Conservation (phyloP, 2,113 vertebrate species). For the Speoplatyrhinus poulsoni region DNA sequence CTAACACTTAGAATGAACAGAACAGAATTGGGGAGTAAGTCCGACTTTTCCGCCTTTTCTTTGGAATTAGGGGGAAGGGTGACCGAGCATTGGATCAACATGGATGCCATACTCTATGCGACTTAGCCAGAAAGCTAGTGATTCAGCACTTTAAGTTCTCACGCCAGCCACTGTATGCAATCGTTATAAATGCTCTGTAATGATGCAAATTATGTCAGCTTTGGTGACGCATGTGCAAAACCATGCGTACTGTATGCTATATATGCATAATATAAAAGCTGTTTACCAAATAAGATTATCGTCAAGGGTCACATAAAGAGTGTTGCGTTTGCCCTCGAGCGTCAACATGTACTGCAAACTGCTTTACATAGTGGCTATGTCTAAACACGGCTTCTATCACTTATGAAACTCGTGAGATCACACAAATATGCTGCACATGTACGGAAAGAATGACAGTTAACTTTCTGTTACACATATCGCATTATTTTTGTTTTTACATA, state of each 20-base stretch:
- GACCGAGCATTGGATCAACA: slow-evolving; percentile 17
- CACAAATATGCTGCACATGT: too few species aligned
- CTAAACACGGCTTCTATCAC: too few species aligned
- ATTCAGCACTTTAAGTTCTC: slow-evolving; percentile 16
- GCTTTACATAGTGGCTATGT: background rate
- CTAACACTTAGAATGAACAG: slow-evolving; percentile 44
- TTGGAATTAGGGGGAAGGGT: slow-evolving; percentile 49
- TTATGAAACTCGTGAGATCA: too few species aligned
- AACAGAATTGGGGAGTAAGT: slow-evolving; percentile 67
- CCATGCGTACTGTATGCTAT: background rate
- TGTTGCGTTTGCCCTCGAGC: slow-evolving; percentile 24
- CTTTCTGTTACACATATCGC: too few species aligned
- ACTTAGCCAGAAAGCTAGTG: slow-evolving; percentile 15
- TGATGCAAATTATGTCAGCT: slow-evolving; percentile 43
- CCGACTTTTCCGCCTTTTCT: slow-evolving; percentile 65
- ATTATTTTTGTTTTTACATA: slow-evolving; percentile 9
- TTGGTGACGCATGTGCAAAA: slow-evolving; percentile 31
- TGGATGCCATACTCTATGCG: slow-evolving; percentile 15
- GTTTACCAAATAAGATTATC: slow-evolving; percentile 60
- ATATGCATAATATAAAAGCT: background rate
- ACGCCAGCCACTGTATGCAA: background rate
- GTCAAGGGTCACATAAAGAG: slow-evolving; percentile 54
- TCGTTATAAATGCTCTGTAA: background rate
- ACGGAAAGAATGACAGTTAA: too few species aligned
- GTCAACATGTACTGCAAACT: background rate